Base-by-base conservation (phyloP, 2,888 invertebrate genomes). In the Caenorhabditis drosophilae region DNA sequence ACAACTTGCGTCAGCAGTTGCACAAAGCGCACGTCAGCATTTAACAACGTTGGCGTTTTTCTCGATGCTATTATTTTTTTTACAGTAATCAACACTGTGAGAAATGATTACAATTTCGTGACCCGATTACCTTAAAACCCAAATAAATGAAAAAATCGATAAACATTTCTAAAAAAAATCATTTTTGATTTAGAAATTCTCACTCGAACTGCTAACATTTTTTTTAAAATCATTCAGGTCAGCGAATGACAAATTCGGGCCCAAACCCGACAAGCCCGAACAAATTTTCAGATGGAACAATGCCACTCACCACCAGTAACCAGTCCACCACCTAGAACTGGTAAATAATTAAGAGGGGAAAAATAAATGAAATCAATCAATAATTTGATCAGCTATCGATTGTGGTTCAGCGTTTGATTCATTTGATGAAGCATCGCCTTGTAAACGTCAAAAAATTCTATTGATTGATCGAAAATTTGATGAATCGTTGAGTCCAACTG, bases 281-380 rank as follows among this genome's bases (percentile, higher is more conserved):
- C n/a, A n/a, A n/a, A n/a, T n/a, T n/a, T n/a, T 41, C 45, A 57
- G 53, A 62, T 62, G 62, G 53, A 53, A 27, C 22, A 42, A 26
- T 25, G 49, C 44, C 6, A 31, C 31, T 36, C 36, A 31, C 31
- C 40, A 16, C 26, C 41, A 49, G 38, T 31, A 7, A 57, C 57
- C 12, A 63, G 63, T 50, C 57, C 63, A 23, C 44, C 57, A 44
- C 52, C 57, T 22, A 52, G 49, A 9, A 47, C 47, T 31, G 47
- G 35, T 34, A 35, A 35, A 4, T 4, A 3, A 20, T 20, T n/a
- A n/a, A 4, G 4, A 9, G 9, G 23, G 9, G 40, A 40, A 16
- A 36, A 15, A 36, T 4, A 4, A 11, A 36, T 4, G 12, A 12
- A 12, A 9, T n/a, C n/a, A n/a, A n/a, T n/a, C n/a, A n/a, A n/a